Conservation (phyloP, 2,113 vertebrate genomes). For the human region GRCh38 chr7:91932501-91933000, state of each 20-base stretch:
- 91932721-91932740: constrained; percentile 43
- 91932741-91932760: neutral
- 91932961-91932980: neutral
- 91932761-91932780: neutral
- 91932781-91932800: neutral
- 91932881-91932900: neutral
- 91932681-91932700: neutral
- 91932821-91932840: neutral
- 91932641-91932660: neutral
- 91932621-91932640: neutral
- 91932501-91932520: neutral
- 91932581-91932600: neutral
- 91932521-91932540: neutral
- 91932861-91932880: neutral
- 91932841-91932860: neutral
- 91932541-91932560: neutral
- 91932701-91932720: neutral
- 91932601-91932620: neutral
- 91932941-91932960: neutral
- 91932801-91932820: neutral
- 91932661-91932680: constrained; percentile 47
- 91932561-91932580: constrained; percentile 15
- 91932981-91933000: neutral
- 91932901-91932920: neutral
- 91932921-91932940: neutral